Evolutionary conservation across 1,140 invertebrate species (phyloP).

Genomic region (Drosophila sp.): DNA sequence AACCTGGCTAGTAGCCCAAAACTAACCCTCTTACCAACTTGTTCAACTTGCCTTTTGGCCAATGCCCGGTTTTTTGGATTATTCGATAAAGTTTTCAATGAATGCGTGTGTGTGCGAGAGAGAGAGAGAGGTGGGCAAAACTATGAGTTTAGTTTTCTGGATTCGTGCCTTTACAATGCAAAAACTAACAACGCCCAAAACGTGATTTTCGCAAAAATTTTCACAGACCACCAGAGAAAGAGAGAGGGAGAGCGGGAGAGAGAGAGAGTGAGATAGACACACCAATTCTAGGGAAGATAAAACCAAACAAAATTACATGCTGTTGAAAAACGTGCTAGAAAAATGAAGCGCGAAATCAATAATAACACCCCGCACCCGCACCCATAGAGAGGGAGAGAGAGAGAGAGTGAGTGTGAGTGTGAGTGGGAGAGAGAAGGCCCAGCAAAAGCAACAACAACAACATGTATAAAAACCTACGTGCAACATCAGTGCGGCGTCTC

Average conservation of each 20-base stretch:
- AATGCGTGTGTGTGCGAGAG: neutral
- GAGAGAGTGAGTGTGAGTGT: neutral
- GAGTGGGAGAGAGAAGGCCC: neutral
- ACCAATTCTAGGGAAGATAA: constrained; percentile 26
- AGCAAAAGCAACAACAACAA: neutral
- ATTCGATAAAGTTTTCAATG: constrained; percentile 19
- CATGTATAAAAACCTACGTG: constrained; percentile 17
- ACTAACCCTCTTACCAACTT: constrained; percentile 2
- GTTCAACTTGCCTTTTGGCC: constrained; percentile 16
- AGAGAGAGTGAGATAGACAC: constrained; percentile 5
- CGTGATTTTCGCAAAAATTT: constrained; percentile 24
- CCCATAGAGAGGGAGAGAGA: neutral
- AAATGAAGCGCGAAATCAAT: constrained; percentile 34
- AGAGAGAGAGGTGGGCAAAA: neutral
- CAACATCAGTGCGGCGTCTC: constrained; percentile 13
- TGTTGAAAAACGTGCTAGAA: constrained; percentile 31
- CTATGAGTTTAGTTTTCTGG: constrained; percentile 20
- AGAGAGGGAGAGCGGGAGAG: neutral
- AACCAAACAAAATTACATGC: constrained; percentile 27
- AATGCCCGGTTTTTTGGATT: constrained; percentile 18
- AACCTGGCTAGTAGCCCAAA: constrained; percentile 8
- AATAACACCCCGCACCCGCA: constrained; percentile 26
- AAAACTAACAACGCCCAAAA: constrained; percentile 24
- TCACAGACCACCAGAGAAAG: neutral
- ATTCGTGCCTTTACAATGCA: constrained; percentile 24